Base-by-base conservation (phyloP, 2,888 invertebrate species). In the Osmoderma eremita region DNA sequence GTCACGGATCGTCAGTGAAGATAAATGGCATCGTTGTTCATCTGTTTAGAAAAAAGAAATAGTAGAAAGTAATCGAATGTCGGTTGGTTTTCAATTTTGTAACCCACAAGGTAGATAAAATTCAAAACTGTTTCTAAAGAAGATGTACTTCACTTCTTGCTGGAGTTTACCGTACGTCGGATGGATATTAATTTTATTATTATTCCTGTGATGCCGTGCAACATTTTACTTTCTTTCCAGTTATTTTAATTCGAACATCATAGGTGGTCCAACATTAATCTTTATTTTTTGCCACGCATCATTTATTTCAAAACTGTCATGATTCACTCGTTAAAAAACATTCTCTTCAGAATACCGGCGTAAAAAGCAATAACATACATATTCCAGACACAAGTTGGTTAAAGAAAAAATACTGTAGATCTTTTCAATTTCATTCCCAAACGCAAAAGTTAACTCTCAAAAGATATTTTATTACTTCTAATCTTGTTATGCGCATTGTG, bases 251-350 rank as follows among this genome's bases (percentile, higher is more conserved):
- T 45, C 18, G 8, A 12, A 1, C 45, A 8, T 17, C 45, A 45
- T 61, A 30, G 58, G 58, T 61, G 58, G 58, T 61, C 48, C 30
- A n/a, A 10, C 45, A 45, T 61, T 30, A 48, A 61, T 61, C 45
- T 45, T 61, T 45, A 24, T 45, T 30, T 58, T 61, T 45, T 45
- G 20, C 45, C 45, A 24, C 12, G 45, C 58, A 61, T 61, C 58
- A 41, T n/a, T 36, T 30, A 48, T 36, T 30, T 24, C 58, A 30
- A 48, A 30, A 61, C 20, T 61, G 45, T 45, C 45, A 61, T n/a
- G 58, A 45, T 45, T 61, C 30, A 30, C 12, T 61, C 18, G 45
- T 36, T 61, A 30, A 15, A 5, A 12, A 61, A 45, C 45, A 30
- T 61, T 45, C 24, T 4, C n/a, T 4, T 17, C 15, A 17, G 12